Base-by-base conservation (phyloP, 2,113 vertebrate genomes). In the Numenius arquata region DNA sequence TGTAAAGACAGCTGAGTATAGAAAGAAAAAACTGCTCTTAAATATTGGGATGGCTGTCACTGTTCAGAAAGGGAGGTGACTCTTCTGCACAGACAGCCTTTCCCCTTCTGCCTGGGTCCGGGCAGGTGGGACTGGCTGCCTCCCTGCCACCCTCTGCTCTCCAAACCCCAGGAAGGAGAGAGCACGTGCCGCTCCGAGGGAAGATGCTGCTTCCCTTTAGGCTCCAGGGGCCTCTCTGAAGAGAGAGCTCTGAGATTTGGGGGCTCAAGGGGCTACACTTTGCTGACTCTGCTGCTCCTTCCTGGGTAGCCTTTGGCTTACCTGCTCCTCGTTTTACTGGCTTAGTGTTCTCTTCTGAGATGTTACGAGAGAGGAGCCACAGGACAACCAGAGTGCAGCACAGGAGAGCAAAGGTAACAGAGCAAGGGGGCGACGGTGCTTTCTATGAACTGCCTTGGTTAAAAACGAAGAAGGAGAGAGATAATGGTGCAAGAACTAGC, bases 181-280 rank as follows among this genome's bases (percentile, higher is more conserved):
- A 27, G 50, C 62, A 13, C 7, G 0, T 6, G 20, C 40, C 56
- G 45, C 56, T 71, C n/a, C 1, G 1, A 41, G 56, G n/a, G 16
- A 53, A 63, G n/a, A 1, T 65, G n/a, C 61, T n/a, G 18, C 72
- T 92, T 85, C 48, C 17, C 22, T 59, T 81, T 21, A 67, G 89
- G n/a, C 53, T 90, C 9, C 32, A 27, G 41, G 48, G 23, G 13
- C 23, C 12, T 73, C 29, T 36, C 0, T 48, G 56, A 73, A 47
- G 36, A 41, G 1, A 8, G 40, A 79, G 30, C 53, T 66, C 36
- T 9, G 32, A 75, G 53, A 27, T 68, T 16, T 55, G 56, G 11
- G 47, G 20, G 32, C 16, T 81, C 18, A 8, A 41, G 40, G 13
- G 32, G 14, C 38, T 36, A 1, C 19, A 0, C 11, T 56, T 5